phyloP scores from a whole-genome alignment of 2,888 invertebrate species.

The Exocentrus adspersus region DNA sequence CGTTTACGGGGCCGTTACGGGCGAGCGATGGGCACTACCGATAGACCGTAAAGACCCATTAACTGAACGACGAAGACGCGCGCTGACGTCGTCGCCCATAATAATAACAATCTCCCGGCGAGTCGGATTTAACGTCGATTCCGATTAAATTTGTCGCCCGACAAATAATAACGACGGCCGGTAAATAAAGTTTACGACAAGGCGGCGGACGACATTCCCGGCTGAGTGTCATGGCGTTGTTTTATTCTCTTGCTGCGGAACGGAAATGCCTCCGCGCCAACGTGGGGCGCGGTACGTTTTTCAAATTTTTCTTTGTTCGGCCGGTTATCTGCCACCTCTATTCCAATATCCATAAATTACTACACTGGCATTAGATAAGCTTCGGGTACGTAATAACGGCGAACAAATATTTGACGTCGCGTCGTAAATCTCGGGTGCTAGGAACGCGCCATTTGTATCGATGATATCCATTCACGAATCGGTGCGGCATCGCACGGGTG shows the following conservation, averaged over 20 bases:
- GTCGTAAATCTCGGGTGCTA: conserved; percentile 40
- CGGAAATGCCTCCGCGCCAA: conserved; percentile 22
- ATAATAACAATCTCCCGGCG: too few relatives aligned
- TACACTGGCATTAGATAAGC: conserved; percentile 35
- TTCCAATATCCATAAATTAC: too few relatives aligned
- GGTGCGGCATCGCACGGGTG: background rate
- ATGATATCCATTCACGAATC: too few relatives aligned
- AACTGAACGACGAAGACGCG: background rate
- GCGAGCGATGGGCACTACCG: background rate
- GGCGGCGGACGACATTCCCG: background rate
- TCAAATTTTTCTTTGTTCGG: too few relatives aligned
- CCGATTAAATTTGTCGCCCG: conserved; percentile 3
- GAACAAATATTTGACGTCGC: conserved; percentile 40
- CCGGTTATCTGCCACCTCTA: conserved; percentile 25
- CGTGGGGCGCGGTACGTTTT: conserved; percentile 22
- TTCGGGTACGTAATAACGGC: conserved; percentile 30
- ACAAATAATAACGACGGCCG: background rate
- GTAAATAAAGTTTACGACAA: background rate
- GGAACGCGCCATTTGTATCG: too few relatives aligned
- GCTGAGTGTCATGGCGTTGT: background rate
- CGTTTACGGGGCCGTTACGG: background rate
- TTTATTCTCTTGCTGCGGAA: background rate
- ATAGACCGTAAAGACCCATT: background rate
- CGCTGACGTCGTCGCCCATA: background rate
- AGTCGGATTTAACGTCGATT: background rate